phyloP scores from a whole-genome alignment of 1,140 invertebrate genomes.

The Drosophila azteca region DNA sequence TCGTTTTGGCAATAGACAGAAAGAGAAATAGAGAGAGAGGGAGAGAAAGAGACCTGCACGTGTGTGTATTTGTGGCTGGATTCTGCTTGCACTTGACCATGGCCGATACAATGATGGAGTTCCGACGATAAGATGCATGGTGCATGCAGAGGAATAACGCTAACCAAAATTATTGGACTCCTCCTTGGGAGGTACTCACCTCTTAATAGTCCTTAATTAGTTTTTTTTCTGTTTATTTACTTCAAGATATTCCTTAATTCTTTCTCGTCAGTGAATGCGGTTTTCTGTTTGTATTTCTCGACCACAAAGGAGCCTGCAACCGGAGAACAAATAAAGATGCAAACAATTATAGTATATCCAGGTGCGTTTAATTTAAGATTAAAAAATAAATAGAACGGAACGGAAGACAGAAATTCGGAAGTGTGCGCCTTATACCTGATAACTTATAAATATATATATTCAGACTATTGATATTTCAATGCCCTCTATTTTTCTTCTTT shows the following conservation, averaged over 20 bases:
- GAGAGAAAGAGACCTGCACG: constrained; percentile 19
- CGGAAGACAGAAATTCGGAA: no score
- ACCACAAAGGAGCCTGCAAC: constrained; percentile 58
- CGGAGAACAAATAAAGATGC: neutral
- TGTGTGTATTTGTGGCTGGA: constrained; percentile 18
- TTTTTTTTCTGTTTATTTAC: constrained; percentile 20
- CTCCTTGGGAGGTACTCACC: constrained; percentile 43
- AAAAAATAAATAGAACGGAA: no score
- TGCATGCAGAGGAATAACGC: neutral
- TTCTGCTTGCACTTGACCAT: constrained; percentile 41
- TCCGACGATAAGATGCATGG: constrained; percentile 5
- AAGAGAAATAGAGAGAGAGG: neutral
- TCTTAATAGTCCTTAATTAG: constrained; percentile 79
- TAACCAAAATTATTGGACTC: no score
- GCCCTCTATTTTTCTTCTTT: no score
- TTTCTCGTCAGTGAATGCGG: constrained; percentile 1
- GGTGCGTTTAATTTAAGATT: no score
- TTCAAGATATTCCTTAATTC: no score
- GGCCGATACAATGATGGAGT: constrained; percentile 8
- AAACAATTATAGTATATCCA: no score
- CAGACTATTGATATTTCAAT: no score
- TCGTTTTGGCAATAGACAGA: constrained; percentile 1
- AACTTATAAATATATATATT: no score
- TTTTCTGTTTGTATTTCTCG: constrained; percentile 27
- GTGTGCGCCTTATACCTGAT: no score